A percentile compares a stretch with the other conserved stretches of the same genome.
Conservation (phyloP, 2,113 vertebrate species). For the Scolopax mira region DNA sequence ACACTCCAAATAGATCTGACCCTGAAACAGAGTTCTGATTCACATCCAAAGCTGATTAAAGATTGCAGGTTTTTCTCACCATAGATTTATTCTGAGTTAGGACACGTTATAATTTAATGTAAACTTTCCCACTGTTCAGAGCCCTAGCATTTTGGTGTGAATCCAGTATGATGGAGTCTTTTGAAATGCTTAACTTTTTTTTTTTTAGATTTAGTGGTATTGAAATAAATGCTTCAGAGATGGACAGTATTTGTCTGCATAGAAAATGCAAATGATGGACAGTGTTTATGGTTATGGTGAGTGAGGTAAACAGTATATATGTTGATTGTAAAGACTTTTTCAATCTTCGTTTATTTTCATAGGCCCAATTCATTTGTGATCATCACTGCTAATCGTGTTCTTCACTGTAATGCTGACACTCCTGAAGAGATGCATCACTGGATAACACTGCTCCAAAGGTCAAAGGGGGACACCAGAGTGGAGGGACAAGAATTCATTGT, state of each 20-base stretch:
- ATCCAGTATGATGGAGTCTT: background rate
- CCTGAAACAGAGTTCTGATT: conserved; percentile 13
- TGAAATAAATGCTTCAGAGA: conserved; percentile 20
- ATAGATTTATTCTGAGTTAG: background rate
- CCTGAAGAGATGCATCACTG: conserved; percentile 99
- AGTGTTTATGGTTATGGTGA: background rate
- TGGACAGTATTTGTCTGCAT: background rate
- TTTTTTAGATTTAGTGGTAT: background rate
- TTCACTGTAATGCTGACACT: conserved; percentile 95
- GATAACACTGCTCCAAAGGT: conserved; percentile 94
- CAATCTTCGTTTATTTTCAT: background rate
- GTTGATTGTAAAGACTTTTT: background rate
- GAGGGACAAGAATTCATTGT: conserved; percentile 98
- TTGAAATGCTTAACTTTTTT: background rate
- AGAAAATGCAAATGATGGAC: background rate
- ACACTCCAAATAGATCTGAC: conserved; percentile 1
- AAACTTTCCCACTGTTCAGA: background rate
- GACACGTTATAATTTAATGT: background rate
- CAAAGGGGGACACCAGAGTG: conserved; percentile 93
- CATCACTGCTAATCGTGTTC: conserved; percentile 94
- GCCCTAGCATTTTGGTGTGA: background rate
- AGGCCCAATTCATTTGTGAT: conserved; percentile 97
- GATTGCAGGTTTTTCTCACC: background rate
- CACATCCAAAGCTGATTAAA: conserved; percentile 24
- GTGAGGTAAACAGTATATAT: background rate